These are phyloP conservation scores for Huso huso DNA, from an alignment of 2,797 vertebrate species.

Conservation along the genomic window DNA sequence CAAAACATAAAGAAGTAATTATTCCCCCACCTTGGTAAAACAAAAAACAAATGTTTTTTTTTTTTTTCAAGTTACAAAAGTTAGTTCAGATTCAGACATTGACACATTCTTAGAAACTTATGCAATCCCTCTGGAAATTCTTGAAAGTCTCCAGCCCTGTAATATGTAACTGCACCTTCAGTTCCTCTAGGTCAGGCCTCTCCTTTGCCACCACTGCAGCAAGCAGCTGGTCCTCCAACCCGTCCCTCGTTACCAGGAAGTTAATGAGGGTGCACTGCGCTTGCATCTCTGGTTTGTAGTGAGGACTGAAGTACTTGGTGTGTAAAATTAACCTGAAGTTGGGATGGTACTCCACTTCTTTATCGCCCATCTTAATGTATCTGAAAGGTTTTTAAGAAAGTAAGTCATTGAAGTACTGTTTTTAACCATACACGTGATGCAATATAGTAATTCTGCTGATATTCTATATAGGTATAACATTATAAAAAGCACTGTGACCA, in stretches of 20 bases:
- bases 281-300: constrained; percentile 66
- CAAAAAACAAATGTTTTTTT: too few species aligned
- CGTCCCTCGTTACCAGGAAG: constrained; percentile 60
- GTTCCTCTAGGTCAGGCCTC: constrained; percentile 51
- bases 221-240: constrained; percentile 60
- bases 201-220: constrained; percentile 59
- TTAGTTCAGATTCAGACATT: too few species aligned
- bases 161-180: constrained; percentile 38
- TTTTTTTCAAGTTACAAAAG: neutral
- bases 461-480: neutral
- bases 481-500: neutral
- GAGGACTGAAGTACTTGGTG: constrained; percentile 57
- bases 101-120: neutral
- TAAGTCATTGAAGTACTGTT: neutral
- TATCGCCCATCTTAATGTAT: constrained; percentile 55
- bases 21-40: neutral
- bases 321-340: constrained; percentile 58
- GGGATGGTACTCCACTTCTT: constrained; percentile 56
- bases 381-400: constrained; percentile 27
- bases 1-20: neutral
- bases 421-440: neutral
- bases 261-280: constrained; percentile 65
- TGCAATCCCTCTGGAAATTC: neutral
- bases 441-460: neutral
- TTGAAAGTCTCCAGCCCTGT: neutral